Evolutionary conservation across 2,888 invertebrate species (phyloP).

Genomic region (Ormia ochracea): DNA sequence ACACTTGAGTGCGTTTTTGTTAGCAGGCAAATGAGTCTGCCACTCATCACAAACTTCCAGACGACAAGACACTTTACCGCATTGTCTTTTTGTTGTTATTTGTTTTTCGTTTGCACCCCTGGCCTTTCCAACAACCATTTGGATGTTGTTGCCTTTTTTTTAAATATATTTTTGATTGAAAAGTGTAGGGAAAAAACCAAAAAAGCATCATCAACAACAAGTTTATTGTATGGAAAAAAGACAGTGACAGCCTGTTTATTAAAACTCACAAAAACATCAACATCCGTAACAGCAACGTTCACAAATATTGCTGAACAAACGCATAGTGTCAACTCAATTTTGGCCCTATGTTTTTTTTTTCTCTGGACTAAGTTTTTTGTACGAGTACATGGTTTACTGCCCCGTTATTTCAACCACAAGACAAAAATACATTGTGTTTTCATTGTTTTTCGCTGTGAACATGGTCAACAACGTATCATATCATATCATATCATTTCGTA

Average conservation of each 20-base stretch:
- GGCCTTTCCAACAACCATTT: constrained; percentile 58
- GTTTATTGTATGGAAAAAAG: constrained; percentile 28
- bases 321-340: constrained; percentile 62
- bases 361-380: no score
- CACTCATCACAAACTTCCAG: constrained; percentile 46
- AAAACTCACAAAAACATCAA: constrained; percentile 48
- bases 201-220: constrained; percentile 34
- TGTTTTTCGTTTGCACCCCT: constrained; percentile 21
- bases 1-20: constrained; percentile 59
- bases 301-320: constrained; percentile 49
- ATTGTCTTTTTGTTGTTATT: constrained; percentile 13
- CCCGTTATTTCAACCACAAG: constrained; percentile 52
- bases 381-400: constrained; percentile 34
- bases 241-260: constrained; percentile 62
- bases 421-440: constrained; percentile 37
- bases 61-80: constrained; percentile 28
- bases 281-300: constrained; percentile 10
- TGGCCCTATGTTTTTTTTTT: constrained; percentile 18
- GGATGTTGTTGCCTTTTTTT: constrained; percentile 36
- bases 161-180: constrained; percentile 47
- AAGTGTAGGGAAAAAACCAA: not conserved
- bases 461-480: constrained; percentile 57
- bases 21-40: constrained; percentile 59
- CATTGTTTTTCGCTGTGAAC: constrained; percentile 17
- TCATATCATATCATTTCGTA: constrained; percentile 55